These are phyloP conservation scores for Sarcophilus harrisii DNA, from an alignment of 2,797 vertebrate species.

Conservation along the genomic window DNA sequence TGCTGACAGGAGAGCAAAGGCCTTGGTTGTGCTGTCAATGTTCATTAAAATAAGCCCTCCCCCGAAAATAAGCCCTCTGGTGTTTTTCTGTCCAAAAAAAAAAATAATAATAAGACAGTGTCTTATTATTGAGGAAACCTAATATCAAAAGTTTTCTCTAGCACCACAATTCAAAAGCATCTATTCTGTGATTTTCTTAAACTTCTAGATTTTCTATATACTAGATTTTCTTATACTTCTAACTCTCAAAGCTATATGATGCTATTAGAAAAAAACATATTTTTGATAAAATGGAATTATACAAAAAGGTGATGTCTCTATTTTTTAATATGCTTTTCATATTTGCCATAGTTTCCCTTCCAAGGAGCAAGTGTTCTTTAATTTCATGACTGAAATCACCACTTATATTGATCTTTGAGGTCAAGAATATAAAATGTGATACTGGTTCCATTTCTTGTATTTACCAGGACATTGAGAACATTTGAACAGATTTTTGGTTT, in stretches of 20 bases:
- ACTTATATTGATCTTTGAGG: neutral
- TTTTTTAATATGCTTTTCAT: neutral
- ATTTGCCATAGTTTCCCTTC: neutral
- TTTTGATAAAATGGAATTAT: neutral
- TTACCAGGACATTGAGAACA: neutral
- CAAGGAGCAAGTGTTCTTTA: neutral
- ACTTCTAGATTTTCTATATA: neutral
- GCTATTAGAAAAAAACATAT: neutral
- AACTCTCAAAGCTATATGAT: neutral
- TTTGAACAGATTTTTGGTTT: too few relatives aligned
- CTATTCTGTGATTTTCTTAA: neutral
- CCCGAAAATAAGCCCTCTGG: too few relatives aligned
- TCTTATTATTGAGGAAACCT: too few relatives aligned
- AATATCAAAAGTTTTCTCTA: neutral
- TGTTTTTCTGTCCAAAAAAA: too few relatives aligned
- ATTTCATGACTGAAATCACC: neutral
- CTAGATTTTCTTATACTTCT: neutral
- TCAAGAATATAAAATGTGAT: neutral
- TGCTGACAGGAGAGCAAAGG: too few relatives aligned
- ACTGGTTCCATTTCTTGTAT: neutral
- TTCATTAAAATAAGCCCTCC: too few relatives aligned
- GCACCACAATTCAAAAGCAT: neutral
- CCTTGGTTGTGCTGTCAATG: too few relatives aligned
- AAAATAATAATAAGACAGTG: too few relatives aligned
- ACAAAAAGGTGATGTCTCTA: neutral